Evolutionary conservation across 1,140 invertebrate genomes (phyloP).

Genomic region (Drosophila nigromelanica): DNA sequence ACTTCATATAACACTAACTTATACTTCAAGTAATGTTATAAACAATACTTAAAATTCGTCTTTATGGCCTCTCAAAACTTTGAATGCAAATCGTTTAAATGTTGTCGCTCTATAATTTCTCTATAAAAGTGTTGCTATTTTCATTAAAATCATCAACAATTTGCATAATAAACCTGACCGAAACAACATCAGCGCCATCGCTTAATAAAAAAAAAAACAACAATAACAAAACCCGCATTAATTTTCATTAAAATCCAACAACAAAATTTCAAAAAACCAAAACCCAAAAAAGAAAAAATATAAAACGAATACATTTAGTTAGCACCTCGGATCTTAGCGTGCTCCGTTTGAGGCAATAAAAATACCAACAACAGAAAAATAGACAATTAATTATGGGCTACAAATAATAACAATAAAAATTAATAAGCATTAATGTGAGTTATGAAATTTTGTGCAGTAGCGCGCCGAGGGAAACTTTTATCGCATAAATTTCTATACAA

Average conservation of each 20-base stretch:
- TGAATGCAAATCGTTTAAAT: constrained; percentile 27
- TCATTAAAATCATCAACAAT: constrained; percentile 40
- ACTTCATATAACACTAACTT: too few species aligned
- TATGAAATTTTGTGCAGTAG: constrained; percentile 50
- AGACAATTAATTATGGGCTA: constrained; percentile 57
- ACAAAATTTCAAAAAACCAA: neutral
- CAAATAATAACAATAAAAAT: constrained; percentile 60
- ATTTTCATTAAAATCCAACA: constrained; percentile 40
- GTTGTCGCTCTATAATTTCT: constrained; percentile 38
- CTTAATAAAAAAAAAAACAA: constrained; percentile 10
- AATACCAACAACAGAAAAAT: constrained; percentile 53
- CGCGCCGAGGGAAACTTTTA: constrained; percentile 26
- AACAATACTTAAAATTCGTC: too few species aligned
- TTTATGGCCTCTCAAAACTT: neutral
- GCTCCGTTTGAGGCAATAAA: constrained; percentile 27
- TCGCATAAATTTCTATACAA: constrained; percentile 45
- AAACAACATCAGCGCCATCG: constrained; percentile 9
- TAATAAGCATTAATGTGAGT: constrained; percentile 59
- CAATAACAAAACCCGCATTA: constrained; percentile 31
- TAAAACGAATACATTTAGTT: constrained; percentile 52
- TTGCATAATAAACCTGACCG: constrained; percentile 54
- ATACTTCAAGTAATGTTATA: too few species aligned
- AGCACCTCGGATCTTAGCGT: constrained; percentile 26
- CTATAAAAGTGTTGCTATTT: constrained; percentile 42
- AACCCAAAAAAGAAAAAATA: constrained; percentile 17